These are phyloP conservation scores for Enhydra lutris DNA, from an alignment of 2,113 vertebrate species.

Conservation along the genomic window DNA sequence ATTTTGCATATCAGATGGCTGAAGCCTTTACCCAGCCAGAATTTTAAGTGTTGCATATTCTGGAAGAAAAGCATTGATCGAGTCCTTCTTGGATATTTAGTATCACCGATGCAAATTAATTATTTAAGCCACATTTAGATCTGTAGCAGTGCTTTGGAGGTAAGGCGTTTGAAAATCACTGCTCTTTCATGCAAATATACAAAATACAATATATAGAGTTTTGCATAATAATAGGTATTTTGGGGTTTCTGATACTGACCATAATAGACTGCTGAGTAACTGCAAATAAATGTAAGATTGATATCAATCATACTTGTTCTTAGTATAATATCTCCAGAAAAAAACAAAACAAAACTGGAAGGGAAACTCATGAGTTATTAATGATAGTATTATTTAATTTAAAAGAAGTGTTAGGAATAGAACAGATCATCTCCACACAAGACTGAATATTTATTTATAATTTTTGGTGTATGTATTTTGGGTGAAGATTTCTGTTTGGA, in stretches of 20 bases:
- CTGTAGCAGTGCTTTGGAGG: neutral
- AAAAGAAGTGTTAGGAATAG: neutral
- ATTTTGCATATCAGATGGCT: slow-evolving; percentile 41
- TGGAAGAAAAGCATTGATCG: slow-evolving; percentile 44
- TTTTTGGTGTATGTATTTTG: neutral
- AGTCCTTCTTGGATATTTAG: slow-evolving; percentile 28
- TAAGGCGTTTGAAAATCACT: neutral
- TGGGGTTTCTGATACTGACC: neutral
- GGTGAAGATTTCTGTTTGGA: slow-evolving; percentile 5
- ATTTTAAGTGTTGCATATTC: slow-evolving; percentile 61
- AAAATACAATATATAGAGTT: neutral
- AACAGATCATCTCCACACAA: neutral
- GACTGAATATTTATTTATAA: neutral
- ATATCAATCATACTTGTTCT: neutral
- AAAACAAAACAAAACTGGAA: neutral
- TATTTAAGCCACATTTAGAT: slow-evolving; percentile 48
- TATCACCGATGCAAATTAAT: slow-evolving; percentile 47
- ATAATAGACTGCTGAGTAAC: neutral
- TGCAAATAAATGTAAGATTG: neutral
- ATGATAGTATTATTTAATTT: neutral
- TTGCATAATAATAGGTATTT: neutral
- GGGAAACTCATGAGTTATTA: slow-evolving; percentile 11
- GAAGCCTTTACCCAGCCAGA: neutral
- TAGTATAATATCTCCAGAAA: neutral
- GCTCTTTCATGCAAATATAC: neutral